phyloP scores from a whole-genome alignment of 2,888 invertebrate genomes.

The Alentia gelatinosa region DNA sequence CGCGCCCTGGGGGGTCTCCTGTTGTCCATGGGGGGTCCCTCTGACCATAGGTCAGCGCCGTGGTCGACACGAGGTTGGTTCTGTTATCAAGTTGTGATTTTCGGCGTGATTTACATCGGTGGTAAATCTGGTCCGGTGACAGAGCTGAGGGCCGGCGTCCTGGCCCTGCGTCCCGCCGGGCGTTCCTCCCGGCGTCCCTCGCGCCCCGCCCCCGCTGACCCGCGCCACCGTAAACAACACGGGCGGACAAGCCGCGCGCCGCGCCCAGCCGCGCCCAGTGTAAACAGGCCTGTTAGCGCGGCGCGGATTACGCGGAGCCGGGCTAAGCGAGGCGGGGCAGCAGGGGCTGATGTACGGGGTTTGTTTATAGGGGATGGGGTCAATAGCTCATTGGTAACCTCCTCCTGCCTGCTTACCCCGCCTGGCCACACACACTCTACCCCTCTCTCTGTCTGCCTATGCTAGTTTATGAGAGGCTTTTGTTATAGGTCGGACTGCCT shows the following conservation, averaged over 20 bases:
- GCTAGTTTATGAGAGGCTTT: neutral
- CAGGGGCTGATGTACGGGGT: neutral
- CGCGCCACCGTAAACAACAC: neutral
- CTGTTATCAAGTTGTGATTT: conserved; percentile 29
- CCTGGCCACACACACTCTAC: neutral
- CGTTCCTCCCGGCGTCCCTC: neutral
- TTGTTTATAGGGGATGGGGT: conserved; percentile 19
- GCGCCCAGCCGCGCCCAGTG: conserved; percentile 3
- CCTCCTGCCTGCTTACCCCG: too few relatives aligned
- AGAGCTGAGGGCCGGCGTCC: neutral
- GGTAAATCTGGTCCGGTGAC: neutral
- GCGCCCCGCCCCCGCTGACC: neutral
- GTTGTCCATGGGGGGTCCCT: neutral
- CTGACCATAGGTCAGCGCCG: conserved; percentile 8
- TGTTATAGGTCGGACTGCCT: neutral
- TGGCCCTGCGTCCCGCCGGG: neutral
- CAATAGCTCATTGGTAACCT: conserved; percentile 10
- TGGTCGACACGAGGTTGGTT: neutral
- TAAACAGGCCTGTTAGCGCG: conserved; percentile 22
- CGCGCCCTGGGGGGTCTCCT: neutral
- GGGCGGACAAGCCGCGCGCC: neutral
- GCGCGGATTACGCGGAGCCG: conserved; percentile 17
- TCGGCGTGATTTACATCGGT: neutral
- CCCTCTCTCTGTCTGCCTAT: neutral
- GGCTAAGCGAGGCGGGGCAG: neutral